Conservation (phyloP, 2,888 invertebrate genomes). For the Campoletis raptor region DNA sequence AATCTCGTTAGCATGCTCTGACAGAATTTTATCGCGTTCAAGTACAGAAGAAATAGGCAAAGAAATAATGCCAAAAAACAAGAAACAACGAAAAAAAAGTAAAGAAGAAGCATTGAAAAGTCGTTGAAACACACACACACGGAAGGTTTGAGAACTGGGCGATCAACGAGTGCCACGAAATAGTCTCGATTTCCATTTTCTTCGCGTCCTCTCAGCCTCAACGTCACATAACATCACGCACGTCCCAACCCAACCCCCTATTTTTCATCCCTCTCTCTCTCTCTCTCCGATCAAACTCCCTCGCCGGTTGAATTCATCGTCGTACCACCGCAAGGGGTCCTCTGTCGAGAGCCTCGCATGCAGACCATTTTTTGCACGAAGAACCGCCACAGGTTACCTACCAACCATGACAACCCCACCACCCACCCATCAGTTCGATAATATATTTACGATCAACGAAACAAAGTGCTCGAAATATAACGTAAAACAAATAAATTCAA, state of each 20-base stretch:
- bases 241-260: slow-evolving; percentile 63
- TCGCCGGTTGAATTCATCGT: slow-evolving; percentile 57
- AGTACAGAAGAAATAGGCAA: slow-evolving; percentile 11
- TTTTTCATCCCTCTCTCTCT: slow-evolving; percentile 51
- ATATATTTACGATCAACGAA: slow-evolving; percentile 73
- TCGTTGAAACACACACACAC: slow-evolving; percentile 46
- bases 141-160: slow-evolving; percentile 16
- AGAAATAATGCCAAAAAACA: slow-evolving; percentile 3
- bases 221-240: slow-evolving; percentile 79
- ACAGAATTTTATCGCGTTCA: slow-evolving; percentile 49
- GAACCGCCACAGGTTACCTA: slow-evolving; percentile 42
- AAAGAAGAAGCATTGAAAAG: slow-evolving; percentile 59
- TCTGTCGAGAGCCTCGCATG: slow-evolving; percentile 75
- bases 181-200: slow-evolving; percentile 70
- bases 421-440: slow-evolving; percentile 71
- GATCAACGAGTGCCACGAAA: slow-evolving; percentile 54
- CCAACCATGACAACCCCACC: slow-evolving; percentile 12
- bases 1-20: slow-evolving; percentile 43
- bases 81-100: background rate
- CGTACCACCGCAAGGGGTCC: slow-evolving; percentile 60
- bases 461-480: slow-evolving; percentile 53
- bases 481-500: slow-evolving; percentile 21
- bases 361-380: slow-evolving; percentile 77
- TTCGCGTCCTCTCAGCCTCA: slow-evolving; percentile 65
- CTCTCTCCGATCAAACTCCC: slow-evolving; percentile 50